Base-by-base conservation (phyloP, 2,888 invertebrate species). In the Drosophila pseudotalamancana region DNA sequence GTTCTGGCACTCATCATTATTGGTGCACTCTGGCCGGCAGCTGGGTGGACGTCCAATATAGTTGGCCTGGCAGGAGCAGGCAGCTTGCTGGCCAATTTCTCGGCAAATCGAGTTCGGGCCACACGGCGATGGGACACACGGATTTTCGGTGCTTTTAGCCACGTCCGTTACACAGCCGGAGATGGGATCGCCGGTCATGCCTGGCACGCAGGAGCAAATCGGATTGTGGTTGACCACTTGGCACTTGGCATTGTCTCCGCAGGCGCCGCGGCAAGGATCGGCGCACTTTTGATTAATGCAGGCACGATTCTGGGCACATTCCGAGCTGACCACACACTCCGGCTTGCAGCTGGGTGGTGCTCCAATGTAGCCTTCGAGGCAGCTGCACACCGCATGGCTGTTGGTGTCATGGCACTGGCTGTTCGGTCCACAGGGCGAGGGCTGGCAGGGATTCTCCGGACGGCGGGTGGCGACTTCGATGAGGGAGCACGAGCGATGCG, bases 1-100 rank as follows among this genome's bases (percentile, higher is more conserved):
- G 81, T 94, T 95, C 1, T 96, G 94, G 88, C 97, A 97, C 91
- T 97, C 97, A 6, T 95, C 94, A 86, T 95, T 94, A 68, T 94
- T 95, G 3, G 94, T 94, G 89, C 97, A 97, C 91, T 97, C 96
- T 0, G 97, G 96, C 83, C 96, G 93, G 88, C 97, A 97, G 87
- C 96, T 96, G 23, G 97, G 97, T 48, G 97, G 96, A 76, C 96
- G 94, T 64, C 97, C 97, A 45, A 96, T 93, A 88, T 95, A 97
- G 88, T 96, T 95, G 21, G 94, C 92, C 74, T 95, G 92, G 90
- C 97, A 97, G 42, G 96, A 96, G 89, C 97, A 97, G 45, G 96
- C 96, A n/a, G 96, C 95, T 91, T 96, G 95, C 62, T 94, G 94
- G 54, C 96, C 95, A 71, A 96, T 95, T 42, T 95, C 94, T 69